Evolutionary conservation across 2,113 vertebrate genomes (phyloP), one percentile per base, ranked within the genome.

Genomic region (Seriola quinqueradiata): DNA sequence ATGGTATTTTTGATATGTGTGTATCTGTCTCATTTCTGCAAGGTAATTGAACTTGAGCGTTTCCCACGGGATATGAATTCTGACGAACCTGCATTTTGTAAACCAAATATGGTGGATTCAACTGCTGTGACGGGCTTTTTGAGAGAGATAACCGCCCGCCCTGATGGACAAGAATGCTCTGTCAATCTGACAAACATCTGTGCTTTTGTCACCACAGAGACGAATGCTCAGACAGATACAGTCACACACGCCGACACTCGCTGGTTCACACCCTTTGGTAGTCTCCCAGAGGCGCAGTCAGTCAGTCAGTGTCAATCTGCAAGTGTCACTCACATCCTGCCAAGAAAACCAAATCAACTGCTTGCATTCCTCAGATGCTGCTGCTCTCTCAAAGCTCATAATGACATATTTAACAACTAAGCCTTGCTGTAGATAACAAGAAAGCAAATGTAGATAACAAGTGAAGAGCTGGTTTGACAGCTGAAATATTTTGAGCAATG

Each of bases 241-340:
- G 77, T 88, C 79, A 86, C 77, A 79, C 81, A 77, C 4, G 40
- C 85, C 32, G 5, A 66, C 78, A 75, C 79, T 81, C 70, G 54
- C 75, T 63, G 84, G 81, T 80, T 84, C 81, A 72, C 82, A 83
- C 78, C 78, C 86, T 86, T 87, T 82, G 68, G 75, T 69, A 55
- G 83, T 84, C 81, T 89, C 76, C 77, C 84, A 71, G 75, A 87
- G 73, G 79, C 40, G 17, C 87, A 83, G 70, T 87, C 91, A 79
- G 59, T 87, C 90, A 89, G 81, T 91, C 88, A 84, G 21, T 81
- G 90, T 90, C 92, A 92, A 83, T 91, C 84, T 85, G 73, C 64
- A 52, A 83, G 79, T 71, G 67, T 81, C 83, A 74, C 63, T 83
- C 38, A 77, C 21, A 55, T 50, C 40, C 78, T 86, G 85, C 68